Evolutionary conservation across 2,113 vertebrate genomes (phyloP), one percentile per base, ranked within the genome.

Genomic region (Neogale vison): DNA sequence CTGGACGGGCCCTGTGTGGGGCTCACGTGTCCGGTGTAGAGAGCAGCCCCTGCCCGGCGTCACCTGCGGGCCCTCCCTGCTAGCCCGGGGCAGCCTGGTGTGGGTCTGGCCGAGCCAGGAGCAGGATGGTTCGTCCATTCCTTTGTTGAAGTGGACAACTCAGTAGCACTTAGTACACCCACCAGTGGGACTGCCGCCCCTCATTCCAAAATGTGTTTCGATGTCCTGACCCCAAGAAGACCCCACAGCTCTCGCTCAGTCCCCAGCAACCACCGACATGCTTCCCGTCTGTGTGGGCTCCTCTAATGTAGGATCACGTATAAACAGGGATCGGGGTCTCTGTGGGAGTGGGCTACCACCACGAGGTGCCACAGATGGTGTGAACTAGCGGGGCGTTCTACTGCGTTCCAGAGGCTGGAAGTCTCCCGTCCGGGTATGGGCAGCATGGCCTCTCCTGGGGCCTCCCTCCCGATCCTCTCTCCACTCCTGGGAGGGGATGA

Each of bases 1-100:
- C 8, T 34, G 20, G 23, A 42, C 0, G 0, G 39, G 39, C 14
- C 21, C 23, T 2, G 65, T 1, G 8, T 69, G 31, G 36, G 4
- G 21, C 34, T 61, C 34, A 0, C 36, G 52, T 45, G 81, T 61
- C 90, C 69, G 5, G 52, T 0, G 1, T 3, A 11, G 45, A 26
- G 31, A 34, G 45, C 6, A 3, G 77, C 34, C 69, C 42, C 14
- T 7, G 6, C 29, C 13, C 13, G 0, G 21, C 47, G 71, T 52
- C 63, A 3, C 72, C 93, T 67, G 65, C 82, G 26, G 65, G 8
- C 24, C n/a, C 18, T 81, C 71, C 29, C 55, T 1, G 20, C 31
- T 6, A 15, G 67, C n/a, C 17, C 11, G 2, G 13, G 6, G 55
- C 15, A 6, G 21, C 76, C 71, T 0, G 18, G 18, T 6, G 71